Evolutionary conservation across 2,113 vertebrate species (phyloP).

Genomic region (Euleptes europaea): DNA sequence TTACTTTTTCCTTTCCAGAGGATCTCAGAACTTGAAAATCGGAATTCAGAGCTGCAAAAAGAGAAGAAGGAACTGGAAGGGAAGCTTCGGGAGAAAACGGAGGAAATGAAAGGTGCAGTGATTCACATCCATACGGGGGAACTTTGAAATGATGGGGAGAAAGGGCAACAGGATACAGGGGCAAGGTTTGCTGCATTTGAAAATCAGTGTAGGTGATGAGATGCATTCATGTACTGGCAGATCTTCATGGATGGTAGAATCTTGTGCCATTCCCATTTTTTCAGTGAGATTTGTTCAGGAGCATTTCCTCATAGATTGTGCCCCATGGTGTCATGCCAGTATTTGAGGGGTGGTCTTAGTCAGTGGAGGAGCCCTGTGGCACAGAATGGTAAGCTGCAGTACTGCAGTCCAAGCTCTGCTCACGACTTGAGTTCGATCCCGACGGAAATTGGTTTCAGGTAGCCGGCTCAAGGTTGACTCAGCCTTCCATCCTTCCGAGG

Average conservation of each 20-base stretch:
- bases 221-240: background rate
- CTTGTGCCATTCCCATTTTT: background rate
- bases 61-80: constrained; percentile 80
- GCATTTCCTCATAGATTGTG: background rate
- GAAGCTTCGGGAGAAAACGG: constrained; percentile 75
- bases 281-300: background rate
- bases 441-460: too few relatives aligned
- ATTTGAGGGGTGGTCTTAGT: background rate
- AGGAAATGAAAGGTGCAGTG: constrained; percentile 84
- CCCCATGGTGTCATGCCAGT: background rate
- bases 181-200: background rate
- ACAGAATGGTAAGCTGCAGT: too few relatives aligned
- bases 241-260: background rate
- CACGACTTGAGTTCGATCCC: too few relatives aligned
- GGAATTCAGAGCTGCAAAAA: constrained; percentile 73
- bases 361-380: too few relatives aligned
- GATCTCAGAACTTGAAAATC: constrained; percentile 77
- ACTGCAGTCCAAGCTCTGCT: too few relatives aligned
- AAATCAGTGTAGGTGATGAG: background rate
- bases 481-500: too few relatives aligned
- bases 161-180: background rate
- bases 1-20: constrained; percentile 57
- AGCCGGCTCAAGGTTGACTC: too few relatives aligned
- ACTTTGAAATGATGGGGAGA: background rate
- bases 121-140: background rate